Evolutionary conservation across 2,888 invertebrate species (phyloP), one percentile per base, ranked within the genome.

Genomic region (Proisotoma minuta): DNA sequence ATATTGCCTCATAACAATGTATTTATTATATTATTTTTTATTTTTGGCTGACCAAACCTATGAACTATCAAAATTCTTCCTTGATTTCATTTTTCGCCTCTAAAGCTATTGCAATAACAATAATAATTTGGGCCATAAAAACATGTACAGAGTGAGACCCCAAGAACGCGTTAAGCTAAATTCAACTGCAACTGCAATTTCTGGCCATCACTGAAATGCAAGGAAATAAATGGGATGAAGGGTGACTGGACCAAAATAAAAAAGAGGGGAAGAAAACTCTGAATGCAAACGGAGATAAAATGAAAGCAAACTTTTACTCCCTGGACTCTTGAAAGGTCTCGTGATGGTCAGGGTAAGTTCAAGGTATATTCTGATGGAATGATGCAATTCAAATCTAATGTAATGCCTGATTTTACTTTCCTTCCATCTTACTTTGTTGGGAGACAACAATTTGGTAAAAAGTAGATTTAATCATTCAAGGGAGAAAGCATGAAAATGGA

Each of bases 21-120:
- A 49, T 18, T n/a, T n/a, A n/a, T n/a, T n/a, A n/a, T n/a, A n/a
- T n/a, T n/a, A n/a, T n/a, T n/a, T n/a, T n/a, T n/a, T n/a, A n/a
- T n/a, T n/a, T n/a, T n/a, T n/a, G n/a, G n/a, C n/a, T n/a, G n/a
- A n/a, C n/a, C n/a, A n/a, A n/a, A n/a, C n/a, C n/a, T n/a, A n/a
- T 43, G 43, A 43, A 20, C 43, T 20, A 43, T 43, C 43, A 43
- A 54, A 29, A 54, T 29, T 54, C 53, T 29, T 54, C 29, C 53
- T 34, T 54, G 53, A 54, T 34, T 54, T 54, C 53, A 54, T 54
- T 54, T 54, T 54, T 54, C 34, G 5, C 29, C 52, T 24, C 53
- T 22, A 54, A 54, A 54, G 39, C 26, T 29, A 39, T 39, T 54
- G 53, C 53, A 54, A 54, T 54, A 54, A 54, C 53, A 54, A 54